Evolutionary conservation across 2,888 invertebrate genomes (phyloP), one percentile per base, ranked within the genome.

Genomic region (Cordilura impudica): DNA sequence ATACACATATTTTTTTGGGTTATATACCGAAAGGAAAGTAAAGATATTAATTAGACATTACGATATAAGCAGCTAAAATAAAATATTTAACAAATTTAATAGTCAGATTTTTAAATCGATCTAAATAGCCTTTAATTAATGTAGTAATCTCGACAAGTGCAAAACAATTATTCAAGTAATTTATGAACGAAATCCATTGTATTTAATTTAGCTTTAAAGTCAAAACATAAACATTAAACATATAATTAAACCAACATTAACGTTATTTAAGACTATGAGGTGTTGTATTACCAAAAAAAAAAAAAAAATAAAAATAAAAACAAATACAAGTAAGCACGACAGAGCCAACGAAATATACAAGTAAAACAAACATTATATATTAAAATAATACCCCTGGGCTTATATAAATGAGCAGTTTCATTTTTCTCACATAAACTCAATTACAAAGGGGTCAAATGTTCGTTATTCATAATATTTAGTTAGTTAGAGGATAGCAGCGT

Each of bases 231-330:
- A n/a, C n/a, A 60, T 49, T 18, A 49, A 43, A 71, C 65, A 66
- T 66, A 66, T 71, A 76, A 76, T 71, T 76, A 71, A 66, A 29
- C 60, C 26, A 60, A 53, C 71, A 77, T 71, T 61, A 77, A 73
- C 49, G 39, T 56, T 51, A 72, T 49, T 56, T 56, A 56, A 56
- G 54, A 63, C 16, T 49, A 58, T 49, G 14, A 58, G 21, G 63
- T 73, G 58, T 63, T 51, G 19, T 31, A 21, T 67, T 72, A 43
- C 53, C 60, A 51, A 31, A 66, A 54, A 61, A 51, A 39, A 21
- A 58, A 31, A 10, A 8, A 7, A 8, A n/a, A 39, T 39, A 39
- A 12, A 39, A n/a, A 8, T 39, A n/a, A 45, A 45, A n/a, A n/a
- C n/a, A n/a, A n/a, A n/a, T n/a, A n/a, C n/a, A n/a, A n/a, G n/a